These are phyloP conservation scores for Metaphire vulgaris DNA, from an alignment of 1,140 invertebrate species.

Conservation along the genomic window DNA sequence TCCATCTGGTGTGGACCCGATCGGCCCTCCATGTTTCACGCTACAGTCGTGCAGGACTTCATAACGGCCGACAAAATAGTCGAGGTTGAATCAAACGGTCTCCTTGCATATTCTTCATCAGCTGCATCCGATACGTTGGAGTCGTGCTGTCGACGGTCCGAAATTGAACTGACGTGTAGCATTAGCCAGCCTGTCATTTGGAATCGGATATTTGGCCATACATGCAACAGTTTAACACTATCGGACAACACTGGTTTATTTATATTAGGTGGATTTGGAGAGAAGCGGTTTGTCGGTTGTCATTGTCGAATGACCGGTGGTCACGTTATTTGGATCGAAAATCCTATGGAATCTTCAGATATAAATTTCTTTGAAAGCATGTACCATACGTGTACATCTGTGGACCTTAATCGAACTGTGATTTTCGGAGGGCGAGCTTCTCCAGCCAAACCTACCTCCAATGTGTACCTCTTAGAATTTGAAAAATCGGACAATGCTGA, in stretches of 20 bases:
- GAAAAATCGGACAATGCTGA: not conserved
- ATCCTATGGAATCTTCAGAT: not conserved
- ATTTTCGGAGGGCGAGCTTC: slow-evolving; percentile 43
- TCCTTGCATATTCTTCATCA: not conserved
- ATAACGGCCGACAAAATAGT: not conserved
- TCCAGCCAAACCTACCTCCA: slow-evolving; percentile 28
- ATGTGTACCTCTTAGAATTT: slow-evolving; percentile 13
- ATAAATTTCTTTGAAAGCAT: slow-evolving; percentile 31
- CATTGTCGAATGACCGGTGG: not conserved
- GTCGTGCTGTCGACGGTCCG: not conserved
- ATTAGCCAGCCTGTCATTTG: no score
- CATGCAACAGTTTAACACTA: not conserved
- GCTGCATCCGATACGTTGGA: not conserved
- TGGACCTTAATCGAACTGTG: slow-evolving; percentile 29
- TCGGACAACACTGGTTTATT: not conserved
- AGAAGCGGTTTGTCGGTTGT: not conserved
- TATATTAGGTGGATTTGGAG: not conserved
- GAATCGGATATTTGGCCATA: not conserved
- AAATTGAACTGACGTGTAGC: no score
- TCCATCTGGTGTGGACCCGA: not conserved
- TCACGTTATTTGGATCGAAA: not conserved
- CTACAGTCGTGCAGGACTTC: no score
- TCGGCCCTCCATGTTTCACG: not conserved
- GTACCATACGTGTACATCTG: slow-evolving; percentile 29
- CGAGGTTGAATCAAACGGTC: not conserved